These are phyloP conservation scores for Pseudomyrmex gracilis DNA, from an alignment of 1,140 invertebrate genomes.

Conservation along the genomic window DNA sequence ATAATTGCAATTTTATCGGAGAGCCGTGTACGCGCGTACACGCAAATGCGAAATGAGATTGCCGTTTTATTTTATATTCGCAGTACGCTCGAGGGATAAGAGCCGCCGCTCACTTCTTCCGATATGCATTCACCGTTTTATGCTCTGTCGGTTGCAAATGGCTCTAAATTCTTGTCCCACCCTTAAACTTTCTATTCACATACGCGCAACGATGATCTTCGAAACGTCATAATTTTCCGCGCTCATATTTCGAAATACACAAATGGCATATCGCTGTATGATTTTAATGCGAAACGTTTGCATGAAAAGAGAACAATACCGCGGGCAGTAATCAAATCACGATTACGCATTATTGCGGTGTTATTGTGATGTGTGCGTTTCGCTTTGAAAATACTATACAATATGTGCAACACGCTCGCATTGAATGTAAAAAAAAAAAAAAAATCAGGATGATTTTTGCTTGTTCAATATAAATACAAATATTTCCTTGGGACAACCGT, in stretches of 20 bases:
- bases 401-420: neutral
- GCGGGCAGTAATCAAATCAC: neutral
- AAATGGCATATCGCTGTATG: neutral
- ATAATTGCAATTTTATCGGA: conserved; percentile 49
- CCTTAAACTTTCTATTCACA: neutral
- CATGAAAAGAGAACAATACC: conserved; percentile 4
- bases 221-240: neutral
- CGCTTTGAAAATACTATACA: too few species aligned
- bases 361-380: neutral
- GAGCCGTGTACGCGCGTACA: neutral
- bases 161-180: neutral
- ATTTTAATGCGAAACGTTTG: conserved; percentile 20
- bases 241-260: neutral
- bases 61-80: neutral
- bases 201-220: neutral
- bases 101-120: neutral
- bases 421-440: conserved; percentile 5
- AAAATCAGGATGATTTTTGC: neutral
- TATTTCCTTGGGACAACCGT: neutral
- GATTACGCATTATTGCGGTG: conserved; percentile 1
- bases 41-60: neutral
- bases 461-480: neutral
- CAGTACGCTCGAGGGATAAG: neutral
- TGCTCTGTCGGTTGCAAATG: neutral
- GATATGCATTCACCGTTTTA: neutral